A percentile compares a stretch with the other conserved stretches of the same genome.
Evolutionary conservation across 2,888 invertebrate genomes (phyloP).

Genomic region (Caenorhabditis uteleia): DNA sequence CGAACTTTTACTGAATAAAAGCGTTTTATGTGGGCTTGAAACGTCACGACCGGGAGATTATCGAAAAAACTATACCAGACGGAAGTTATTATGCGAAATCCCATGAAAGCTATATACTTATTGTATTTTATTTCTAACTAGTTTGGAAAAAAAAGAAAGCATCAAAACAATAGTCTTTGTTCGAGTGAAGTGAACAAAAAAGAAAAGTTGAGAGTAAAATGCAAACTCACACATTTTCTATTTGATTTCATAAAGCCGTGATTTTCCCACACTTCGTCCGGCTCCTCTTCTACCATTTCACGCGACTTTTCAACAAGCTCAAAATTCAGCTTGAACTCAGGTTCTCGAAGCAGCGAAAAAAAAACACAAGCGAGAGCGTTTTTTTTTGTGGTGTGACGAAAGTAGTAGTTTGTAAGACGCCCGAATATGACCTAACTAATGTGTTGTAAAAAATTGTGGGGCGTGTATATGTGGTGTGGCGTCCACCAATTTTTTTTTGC

Average conservation of each 20-base stretch:
- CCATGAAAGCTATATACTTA: no score
- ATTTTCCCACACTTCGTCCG: constrained; percentile 35
- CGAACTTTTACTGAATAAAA: no score
- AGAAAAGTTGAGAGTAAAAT: neutral
- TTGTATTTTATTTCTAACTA: no score
- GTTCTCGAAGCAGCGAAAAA: no score
- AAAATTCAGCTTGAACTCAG: neutral
- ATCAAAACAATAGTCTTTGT: no score
- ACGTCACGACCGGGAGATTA: no score
- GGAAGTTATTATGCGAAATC: no score
- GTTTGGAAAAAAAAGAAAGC: no score
- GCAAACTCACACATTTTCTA: constrained; percentile 38
- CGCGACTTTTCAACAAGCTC: neutral
- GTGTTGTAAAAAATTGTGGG: neutral
- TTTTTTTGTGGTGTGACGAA: no score
- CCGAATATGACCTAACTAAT: constrained; percentile 1
- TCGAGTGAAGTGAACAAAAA: neutral
- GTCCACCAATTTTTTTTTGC: constrained; percentile 6
- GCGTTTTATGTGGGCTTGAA: no score
- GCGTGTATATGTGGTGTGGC: constrained; percentile 1
- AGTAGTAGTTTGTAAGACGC: neutral
- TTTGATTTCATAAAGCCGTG: constrained; percentile 36
- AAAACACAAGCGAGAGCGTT: no score
- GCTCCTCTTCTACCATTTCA: constrained; percentile 6
- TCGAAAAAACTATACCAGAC: no score